phyloP scores from a whole-genome alignment of 2,797 vertebrate species.

The Gadopsis marmoratus region DNA sequence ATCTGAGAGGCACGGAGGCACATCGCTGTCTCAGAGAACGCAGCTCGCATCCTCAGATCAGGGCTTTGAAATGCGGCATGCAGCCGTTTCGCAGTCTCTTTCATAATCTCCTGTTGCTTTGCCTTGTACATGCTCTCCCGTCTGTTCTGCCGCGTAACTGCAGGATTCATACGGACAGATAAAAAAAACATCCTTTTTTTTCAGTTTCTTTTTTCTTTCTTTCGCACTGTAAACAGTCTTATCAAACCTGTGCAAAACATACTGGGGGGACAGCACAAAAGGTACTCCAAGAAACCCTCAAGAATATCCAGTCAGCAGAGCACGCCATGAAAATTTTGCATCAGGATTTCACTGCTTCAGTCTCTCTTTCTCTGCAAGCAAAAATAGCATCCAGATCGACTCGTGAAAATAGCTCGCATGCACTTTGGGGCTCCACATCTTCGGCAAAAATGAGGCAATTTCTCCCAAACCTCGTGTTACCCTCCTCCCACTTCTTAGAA shows the following conservation, averaged over 20 bases:
- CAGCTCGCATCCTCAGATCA: constrained; percentile 32
- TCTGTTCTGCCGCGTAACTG: constrained; percentile 29
- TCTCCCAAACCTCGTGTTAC: constrained; percentile 37
- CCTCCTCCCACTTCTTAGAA: constrained; percentile 51
- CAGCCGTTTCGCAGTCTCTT: constrained; percentile 54
- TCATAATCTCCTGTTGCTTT: constrained; percentile 72
- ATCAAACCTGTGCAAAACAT: constrained; percentile 19
- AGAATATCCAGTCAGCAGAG: constrained; percentile 1
- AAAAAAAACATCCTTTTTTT: constrained; percentile 6
- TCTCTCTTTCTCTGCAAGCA: not conserved
- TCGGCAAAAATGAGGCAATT: constrained; percentile 37
- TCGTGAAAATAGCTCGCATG: constrained; percentile 28
- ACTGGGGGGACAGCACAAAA: not conserved
- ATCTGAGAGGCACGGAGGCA: constrained; percentile 46
- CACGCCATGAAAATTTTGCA: not conserved
- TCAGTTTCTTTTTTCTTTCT: no score
- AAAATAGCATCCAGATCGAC: not conserved
- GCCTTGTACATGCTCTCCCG: constrained; percentile 35
- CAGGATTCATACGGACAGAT: constrained; percentile 34
- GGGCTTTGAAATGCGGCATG: constrained; percentile 64
- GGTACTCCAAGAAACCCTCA: not conserved
- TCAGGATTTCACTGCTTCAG: constrained; percentile 5
- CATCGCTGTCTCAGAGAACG: constrained; percentile 39
- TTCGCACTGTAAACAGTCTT: not conserved
- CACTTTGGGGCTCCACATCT: constrained; percentile 23